Conservation (phyloP, 1,140 invertebrate genomes). For the Dendroctonus valens region DNA sequence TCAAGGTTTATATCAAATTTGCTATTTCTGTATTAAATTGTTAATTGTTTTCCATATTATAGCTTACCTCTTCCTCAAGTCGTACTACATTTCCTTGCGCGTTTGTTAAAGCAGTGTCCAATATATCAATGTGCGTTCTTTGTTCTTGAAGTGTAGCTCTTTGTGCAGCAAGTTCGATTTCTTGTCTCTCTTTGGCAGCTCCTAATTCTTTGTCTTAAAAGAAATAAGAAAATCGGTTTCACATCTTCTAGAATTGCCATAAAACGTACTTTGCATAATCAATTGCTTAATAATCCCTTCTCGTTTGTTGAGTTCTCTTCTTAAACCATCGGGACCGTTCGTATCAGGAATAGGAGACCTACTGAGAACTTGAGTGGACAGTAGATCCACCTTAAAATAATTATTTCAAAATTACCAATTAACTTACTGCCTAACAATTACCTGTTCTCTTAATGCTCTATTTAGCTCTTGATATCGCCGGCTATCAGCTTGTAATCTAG, state of each 20-base stretch:
- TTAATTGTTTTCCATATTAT: neutral
- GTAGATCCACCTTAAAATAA: slow-evolving; percentile 55
- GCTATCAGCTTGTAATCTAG: slow-evolving; percentile 79
- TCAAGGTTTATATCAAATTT: no score
- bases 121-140: slow-evolving; percentile 87
- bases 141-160: slow-evolving; percentile 87
- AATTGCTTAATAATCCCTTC: slow-evolving; percentile 84
- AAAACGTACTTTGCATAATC: slow-evolving; percentile 74
- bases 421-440: slow-evolving; percentile 5
- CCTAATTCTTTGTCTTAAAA: slow-evolving; percentile 80
- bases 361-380: slow-evolving; percentile 52
- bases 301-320: slow-evolving; percentile 73
- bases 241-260: neutral
- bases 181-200: slow-evolving; percentile 83
- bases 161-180: slow-evolving; percentile 87
- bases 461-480: slow-evolving; percentile 76
- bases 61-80: slow-evolving; percentile 80
- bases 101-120: slow-evolving; percentile 88
- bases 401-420: slow-evolving; percentile 4
- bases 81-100: slow-evolving; percentile 85
- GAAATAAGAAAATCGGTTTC: neutral
- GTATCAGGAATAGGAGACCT: slow-evolving; percentile 45
- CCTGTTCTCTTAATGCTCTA: slow-evolving; percentile 71
- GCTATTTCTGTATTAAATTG: neutral
- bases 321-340: slow-evolving; percentile 57